phyloP scores from a whole-genome alignment of 2,888 invertebrate species.

The Cheilosia vulpina region DNA sequence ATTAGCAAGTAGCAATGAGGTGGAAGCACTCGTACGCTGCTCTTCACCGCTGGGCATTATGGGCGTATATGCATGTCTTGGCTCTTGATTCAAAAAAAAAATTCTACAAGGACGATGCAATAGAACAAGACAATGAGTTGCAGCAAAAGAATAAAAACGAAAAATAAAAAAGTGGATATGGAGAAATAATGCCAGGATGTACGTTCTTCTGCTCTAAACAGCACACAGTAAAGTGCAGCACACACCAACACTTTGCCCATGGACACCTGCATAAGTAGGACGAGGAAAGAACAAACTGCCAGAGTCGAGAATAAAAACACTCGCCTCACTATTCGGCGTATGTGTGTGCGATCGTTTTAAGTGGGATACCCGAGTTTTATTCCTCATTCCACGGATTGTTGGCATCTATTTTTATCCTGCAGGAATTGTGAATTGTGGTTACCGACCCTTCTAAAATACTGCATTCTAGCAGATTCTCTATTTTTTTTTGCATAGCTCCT shows the following conservation, averaged over 20 bases:
- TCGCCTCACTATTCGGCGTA: slow-evolving; percentile 5
- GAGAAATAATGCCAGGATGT: slow-evolving; percentile 45
- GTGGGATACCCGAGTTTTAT: slow-evolving; percentile 14
- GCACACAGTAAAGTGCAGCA: slow-evolving; percentile 47
- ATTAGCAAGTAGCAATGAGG: slow-evolving; percentile 9
- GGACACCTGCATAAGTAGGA: slow-evolving; percentile 57
- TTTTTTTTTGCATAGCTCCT: neutral
- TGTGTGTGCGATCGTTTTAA: slow-evolving; percentile 48
- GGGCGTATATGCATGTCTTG: slow-evolving; percentile 66
- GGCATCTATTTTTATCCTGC: slow-evolving; percentile 63
- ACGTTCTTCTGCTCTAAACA: slow-evolving; percentile 32
- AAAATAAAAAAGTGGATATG: slow-evolving; percentile 19
- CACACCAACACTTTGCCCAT: slow-evolving; percentile 56
- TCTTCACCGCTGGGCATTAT: slow-evolving; percentile 30
- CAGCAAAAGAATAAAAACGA: slow-evolving; percentile 43
- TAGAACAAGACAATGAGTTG: slow-evolving; percentile 70
- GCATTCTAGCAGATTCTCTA: slow-evolving; percentile 29
- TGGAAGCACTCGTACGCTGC: slow-evolving; percentile 40
- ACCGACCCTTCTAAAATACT: slow-evolving; percentile 62
- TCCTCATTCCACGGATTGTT: slow-evolving; percentile 33
- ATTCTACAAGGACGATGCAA: slow-evolving; percentile 73
- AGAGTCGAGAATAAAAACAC: slow-evolving; percentile 17
- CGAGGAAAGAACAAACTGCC: slow-evolving; percentile 1
- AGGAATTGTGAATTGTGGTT: slow-evolving; percentile 65
- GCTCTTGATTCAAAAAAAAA: slow-evolving; percentile 65